Conservation (phyloP, 2,113 vertebrate species). For the Malurus alboscapulatus region DNA sequence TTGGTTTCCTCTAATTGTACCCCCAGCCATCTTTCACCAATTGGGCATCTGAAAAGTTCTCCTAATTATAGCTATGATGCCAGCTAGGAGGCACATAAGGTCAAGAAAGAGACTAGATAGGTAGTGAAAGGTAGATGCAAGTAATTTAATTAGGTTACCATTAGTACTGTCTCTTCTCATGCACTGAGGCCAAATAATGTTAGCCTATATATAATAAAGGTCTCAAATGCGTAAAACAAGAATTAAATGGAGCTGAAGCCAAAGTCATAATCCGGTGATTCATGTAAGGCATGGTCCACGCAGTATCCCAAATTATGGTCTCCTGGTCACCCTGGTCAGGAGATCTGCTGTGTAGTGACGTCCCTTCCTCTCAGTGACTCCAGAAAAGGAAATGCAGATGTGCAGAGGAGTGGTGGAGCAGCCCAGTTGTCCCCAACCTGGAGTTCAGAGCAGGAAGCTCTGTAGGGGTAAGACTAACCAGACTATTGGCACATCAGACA, state of each 20-base stretch:
- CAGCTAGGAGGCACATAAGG: neutral
- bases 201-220: neutral
- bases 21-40: neutral
- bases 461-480: neutral
- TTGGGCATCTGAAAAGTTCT: neutral
- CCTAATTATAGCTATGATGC: neutral
- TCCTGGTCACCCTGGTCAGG: neutral
- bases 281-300: neutral
- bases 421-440: neutral
- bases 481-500: neutral
- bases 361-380: neutral
- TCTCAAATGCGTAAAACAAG: neutral
- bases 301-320: neutral
- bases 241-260: neutral
- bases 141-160: neutral
- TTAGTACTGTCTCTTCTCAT: neutral
- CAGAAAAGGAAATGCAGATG: neutral
- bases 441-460: neutral
- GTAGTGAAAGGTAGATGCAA: neutral
- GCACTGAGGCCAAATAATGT: neutral
- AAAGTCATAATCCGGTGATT: neutral
- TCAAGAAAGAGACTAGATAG: neutral
- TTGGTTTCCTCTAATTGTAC: neutral
- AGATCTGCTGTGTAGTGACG: neutral
- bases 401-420: neutral